phyloP scores from a whole-genome alignment of 2,888 invertebrate genomes.

The Ormyrus pomaceus region DNA sequence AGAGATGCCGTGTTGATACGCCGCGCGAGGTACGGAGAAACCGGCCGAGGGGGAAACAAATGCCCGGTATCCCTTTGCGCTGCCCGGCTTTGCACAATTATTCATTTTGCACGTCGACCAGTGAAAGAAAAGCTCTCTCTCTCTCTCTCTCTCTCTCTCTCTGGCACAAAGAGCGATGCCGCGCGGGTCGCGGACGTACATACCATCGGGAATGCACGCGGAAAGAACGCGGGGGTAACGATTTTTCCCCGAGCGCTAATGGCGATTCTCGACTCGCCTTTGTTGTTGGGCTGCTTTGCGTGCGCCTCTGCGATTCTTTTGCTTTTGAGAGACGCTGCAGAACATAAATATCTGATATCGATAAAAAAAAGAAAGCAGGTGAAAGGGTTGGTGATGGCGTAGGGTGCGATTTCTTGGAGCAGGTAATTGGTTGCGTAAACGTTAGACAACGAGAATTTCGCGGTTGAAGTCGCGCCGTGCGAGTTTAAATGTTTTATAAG shows the following conservation, averaged over 20 bases:
- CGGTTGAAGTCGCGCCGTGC: no score
- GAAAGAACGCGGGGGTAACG: conserved; percentile 20
- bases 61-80: no score
- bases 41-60: no score
- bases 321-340: not conserved
- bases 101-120: conserved; percentile 6
- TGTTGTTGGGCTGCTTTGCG: not conserved
- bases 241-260: conserved; percentile 36
- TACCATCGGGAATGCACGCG: not conserved
- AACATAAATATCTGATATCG: conserved; percentile 19
- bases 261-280: not conserved
- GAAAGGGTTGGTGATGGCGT: no score
- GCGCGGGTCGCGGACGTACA: not conserved
- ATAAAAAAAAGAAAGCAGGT: not conserved
- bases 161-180: not conserved
- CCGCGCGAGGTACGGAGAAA: no score
- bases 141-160: no score
- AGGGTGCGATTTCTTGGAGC: no score
- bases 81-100: conserved; percentile 5
- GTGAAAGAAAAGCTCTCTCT: no score
- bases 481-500: no score
- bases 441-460: no score
- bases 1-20: no score
- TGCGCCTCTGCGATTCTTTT: not conserved
- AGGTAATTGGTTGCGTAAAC: no score